Evolutionary conservation across 2,113 vertebrate genomes (phyloP), one percentile per base, ranked within the genome.

Genomic region (Salvelinus namaycush): DNA sequence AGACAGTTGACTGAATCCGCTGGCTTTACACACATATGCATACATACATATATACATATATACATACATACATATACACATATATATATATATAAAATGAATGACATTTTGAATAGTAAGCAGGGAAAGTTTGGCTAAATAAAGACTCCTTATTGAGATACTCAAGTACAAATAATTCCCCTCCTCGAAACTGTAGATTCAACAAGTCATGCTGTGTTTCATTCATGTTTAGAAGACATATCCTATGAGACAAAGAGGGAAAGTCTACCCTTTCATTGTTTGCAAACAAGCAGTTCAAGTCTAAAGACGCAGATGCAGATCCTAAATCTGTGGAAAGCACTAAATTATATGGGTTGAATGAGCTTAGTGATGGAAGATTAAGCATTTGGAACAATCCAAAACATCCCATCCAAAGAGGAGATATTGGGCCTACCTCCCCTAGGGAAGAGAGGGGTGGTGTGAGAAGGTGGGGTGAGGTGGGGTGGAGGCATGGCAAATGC

Each of bases 401-500:
- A 77, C 49, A n/a, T 22, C 69, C 70, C 64, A 39, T 70, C 72
- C 79, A 60, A 82, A 83, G 60, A 68, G 68, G 75, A 76, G 22
- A 29, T 29, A 70, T 31, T 64, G 44, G 62, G 62, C 49, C 59
- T 7, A 74, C 81, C 80, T 86, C 73, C 79, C 83, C 67, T 12
- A 7, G 22, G 34, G 26, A 49, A 24, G 18, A 22, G 22, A 3
- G 20, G 18, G 70, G 16, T 59, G 57, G 80, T 48, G 29, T 76
- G 75, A 80, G 72, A 71, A 72, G 79, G 75, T 70, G n/a, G 68
- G 65, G 67, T 82, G 76, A n/a, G 57, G 76, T 76, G 75, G 60
- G 79, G 81, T 66, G 70, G 75, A 31, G 64, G 73, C 77, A 24
- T 69, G 79, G 87, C 89, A 92, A 85, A 91, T 90, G 89, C 80